Base-by-base conservation (phyloP, 35 echinoderm and acorn worm species). In the Amphiura filiformis region DNA sequence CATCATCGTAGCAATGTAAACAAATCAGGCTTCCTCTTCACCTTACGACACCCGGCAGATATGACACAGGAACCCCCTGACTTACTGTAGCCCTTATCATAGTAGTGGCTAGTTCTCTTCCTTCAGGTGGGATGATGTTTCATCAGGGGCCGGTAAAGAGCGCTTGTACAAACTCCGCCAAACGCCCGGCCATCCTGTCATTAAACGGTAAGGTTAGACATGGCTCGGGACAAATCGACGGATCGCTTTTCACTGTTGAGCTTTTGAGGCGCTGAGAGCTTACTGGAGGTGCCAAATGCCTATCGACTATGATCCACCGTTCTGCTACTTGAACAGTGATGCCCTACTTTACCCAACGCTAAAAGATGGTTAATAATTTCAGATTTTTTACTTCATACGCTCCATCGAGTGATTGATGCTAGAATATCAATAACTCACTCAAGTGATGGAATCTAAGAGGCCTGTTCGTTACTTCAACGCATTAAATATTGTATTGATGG, bases 161-260 rank as follows among this genome's bases (percentile, higher is more conserved):
- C 61, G 28, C 61, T 26, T 70, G 61, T 70, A 70, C 28, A 70
- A 70, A 70, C 61, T 70, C 61, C 4, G 28, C 61, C 61, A 70
- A 26, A 26, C 28, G 61, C 61, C 61, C 3, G 26, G 61, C 61
- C 28, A 30, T 70, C 61, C 61, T 70, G 61, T 70, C 61, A 70
- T 70, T 70, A 70, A 70, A 70, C 61, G 61, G 61, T 70, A 70
- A 70, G 61, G 61, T 70, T 70, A 70, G 61, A 70, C 61, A 30
- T 70, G 61, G 61, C 61, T 70, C 61, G 61, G 61, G 61, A 23
- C 7, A 5, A 70, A 70, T 13, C 26, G 1, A 23, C 7, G 7
- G 61, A 23, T 13, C 26, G 7, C 7, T 30, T 70, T 70, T 70
- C 61, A 70, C 61, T 70, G 61, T 70, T 70, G 61, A 70, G 61